Conservation (phyloP, 2,797 vertebrate species). For the Echeneis naucrates region DNA sequence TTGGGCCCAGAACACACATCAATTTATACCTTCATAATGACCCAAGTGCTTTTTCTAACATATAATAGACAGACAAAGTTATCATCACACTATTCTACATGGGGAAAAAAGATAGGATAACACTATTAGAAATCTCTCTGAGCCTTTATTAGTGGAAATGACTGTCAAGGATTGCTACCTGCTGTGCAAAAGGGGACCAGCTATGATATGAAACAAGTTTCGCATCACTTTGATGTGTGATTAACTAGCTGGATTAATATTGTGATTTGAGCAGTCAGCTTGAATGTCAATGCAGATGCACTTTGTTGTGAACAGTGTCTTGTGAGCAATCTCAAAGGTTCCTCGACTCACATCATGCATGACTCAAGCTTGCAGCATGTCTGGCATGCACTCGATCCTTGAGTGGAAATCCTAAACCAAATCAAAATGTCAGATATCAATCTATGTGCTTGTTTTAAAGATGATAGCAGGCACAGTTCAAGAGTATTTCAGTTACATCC, state of each 20-base stretch:
- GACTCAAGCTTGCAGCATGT: slow-evolving; percentile 37
- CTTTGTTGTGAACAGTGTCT: slow-evolving; percentile 55
- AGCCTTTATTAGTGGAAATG: slow-evolving; percentile 46
- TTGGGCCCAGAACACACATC: slow-evolving; percentile 53
- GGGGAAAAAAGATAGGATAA: slow-evolving; percentile 41
- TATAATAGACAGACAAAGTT: slow-evolving; percentile 62
- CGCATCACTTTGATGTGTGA: slow-evolving; percentile 63
- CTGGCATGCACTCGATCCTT: slow-evolving; percentile 42
- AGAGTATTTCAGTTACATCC: slow-evolving; percentile 36
- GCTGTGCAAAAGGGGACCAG: slow-evolving; percentile 23
- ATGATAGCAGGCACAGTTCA: slow-evolving; percentile 32
- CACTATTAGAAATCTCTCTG: slow-evolving; percentile 45
- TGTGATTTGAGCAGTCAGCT: slow-evolving; percentile 64
- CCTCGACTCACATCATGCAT: slow-evolving; percentile 18
- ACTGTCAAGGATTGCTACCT: slow-evolving; percentile 62
- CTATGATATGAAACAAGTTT: slow-evolving; percentile 22
- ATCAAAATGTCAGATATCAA: slow-evolving; percentile 69
- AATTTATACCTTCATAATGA: slow-evolving; percentile 64
- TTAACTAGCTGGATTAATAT: slow-evolving; percentile 71
- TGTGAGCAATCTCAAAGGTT: slow-evolving; percentile 52
- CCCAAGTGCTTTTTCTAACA: slow-evolving; percentile 49
- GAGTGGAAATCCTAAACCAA: slow-evolving; percentile 43
- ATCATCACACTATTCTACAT: slow-evolving; percentile 46
- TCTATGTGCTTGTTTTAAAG: slow-evolving; percentile 53
- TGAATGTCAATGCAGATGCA: slow-evolving; percentile 57